A percentile compares a stretch with the other conserved stretches of the same genome.
Conservation (phyloP, 2,888 invertebrate genomes). For the Leptodirus hochenwartii region DNA sequence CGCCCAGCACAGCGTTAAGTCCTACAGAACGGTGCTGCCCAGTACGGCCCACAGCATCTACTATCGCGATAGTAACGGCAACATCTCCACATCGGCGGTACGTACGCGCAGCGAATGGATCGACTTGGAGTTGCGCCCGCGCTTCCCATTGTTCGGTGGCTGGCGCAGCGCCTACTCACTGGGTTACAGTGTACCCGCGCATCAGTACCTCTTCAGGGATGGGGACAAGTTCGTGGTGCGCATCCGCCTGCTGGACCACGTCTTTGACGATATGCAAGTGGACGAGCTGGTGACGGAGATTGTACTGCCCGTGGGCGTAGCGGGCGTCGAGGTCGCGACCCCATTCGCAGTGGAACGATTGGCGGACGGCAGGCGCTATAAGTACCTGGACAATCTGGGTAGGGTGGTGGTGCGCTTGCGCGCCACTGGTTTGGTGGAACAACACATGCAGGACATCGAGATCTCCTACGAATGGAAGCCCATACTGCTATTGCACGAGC, state of each 20-base stretch:
- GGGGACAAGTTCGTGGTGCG: slow-evolving; percentile 56
- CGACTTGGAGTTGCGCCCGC: slow-evolving; percentile 85
- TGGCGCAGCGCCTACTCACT: slow-evolving; percentile 96
- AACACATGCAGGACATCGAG: slow-evolving; percentile 90
- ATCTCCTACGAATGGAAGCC: slow-evolving; percentile 77
- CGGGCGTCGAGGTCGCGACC: slow-evolving; percentile 59
- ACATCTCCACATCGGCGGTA: slow-evolving; percentile 95
- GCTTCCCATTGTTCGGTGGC: slow-evolving; percentile 96
- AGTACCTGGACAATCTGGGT: slow-evolving; percentile 90
- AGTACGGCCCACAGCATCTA: slow-evolving; percentile 91
- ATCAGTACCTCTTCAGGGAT: slow-evolving; percentile 78
- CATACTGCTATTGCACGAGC: slow-evolving; percentile 79
- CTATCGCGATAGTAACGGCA: slow-evolving; percentile 95
- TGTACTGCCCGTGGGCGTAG: slow-evolving; percentile 84
- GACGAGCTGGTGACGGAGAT: slow-evolving; percentile 77
- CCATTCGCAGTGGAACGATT: slow-evolving; percentile 66
- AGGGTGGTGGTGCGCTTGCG: slow-evolving; percentile 72
- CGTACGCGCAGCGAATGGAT: slow-evolving; percentile 77
- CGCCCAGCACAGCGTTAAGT: slow-evolving; percentile 75
- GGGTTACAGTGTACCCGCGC: slow-evolving; percentile 87
- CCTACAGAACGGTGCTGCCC: slow-evolving; percentile 71
- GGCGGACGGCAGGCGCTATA: slow-evolving; percentile 63
- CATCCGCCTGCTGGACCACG: slow-evolving; percentile 90
- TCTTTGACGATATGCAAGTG: slow-evolving; percentile 92
- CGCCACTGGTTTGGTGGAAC: slow-evolving; percentile 79